A percentile compares a stretch with the other conserved stretches of the same genome.
These are phyloP conservation scores for Sebastes dallii DNA, from an alignment of 2,797 vertebrate genomes.

Conservation along the genomic window DNA sequence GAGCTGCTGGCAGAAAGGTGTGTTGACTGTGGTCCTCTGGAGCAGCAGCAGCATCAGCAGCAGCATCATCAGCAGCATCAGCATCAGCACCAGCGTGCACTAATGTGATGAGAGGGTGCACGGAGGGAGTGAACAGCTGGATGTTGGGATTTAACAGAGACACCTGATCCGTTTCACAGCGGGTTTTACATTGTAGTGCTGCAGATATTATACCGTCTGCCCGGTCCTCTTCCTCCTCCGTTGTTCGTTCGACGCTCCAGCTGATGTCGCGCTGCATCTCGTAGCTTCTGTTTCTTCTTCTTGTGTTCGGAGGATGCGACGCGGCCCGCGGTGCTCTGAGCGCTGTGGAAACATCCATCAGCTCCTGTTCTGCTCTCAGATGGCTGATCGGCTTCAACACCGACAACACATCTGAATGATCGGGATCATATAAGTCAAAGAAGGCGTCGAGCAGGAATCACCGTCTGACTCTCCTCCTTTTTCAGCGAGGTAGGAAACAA, in stretches of 20 bases:
- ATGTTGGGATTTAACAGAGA: no score
- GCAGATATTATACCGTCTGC: no score
- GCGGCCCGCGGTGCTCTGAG: constrained; percentile 14
- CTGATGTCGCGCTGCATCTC: neutral
- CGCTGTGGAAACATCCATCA: constrained; percentile 6
- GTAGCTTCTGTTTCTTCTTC: neutral
- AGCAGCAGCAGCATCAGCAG: no score
- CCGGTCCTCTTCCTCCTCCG: neutral
- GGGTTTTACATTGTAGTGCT: no score
- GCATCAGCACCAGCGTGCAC: no score
- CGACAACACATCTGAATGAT: neutral
- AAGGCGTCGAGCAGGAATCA: constrained; percentile 6
- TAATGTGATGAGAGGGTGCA: no score
- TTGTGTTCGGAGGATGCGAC: constrained; percentile 17
- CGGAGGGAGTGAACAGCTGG: no score
- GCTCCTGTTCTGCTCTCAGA: neutral
- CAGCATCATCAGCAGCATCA: no score
- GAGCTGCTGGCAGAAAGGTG: no score
- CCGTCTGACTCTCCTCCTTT: neutral
- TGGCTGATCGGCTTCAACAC: neutral
- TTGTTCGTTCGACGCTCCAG: neutral
- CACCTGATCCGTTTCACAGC: no score
- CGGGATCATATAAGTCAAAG: neutral
- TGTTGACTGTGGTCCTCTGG: no score
- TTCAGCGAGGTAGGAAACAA: constrained; percentile 27